These are phyloP conservation scores for Ciona savignyi DNA, from an alignment of 23 tunicate genomes.

Conservation along the genomic window DNA sequence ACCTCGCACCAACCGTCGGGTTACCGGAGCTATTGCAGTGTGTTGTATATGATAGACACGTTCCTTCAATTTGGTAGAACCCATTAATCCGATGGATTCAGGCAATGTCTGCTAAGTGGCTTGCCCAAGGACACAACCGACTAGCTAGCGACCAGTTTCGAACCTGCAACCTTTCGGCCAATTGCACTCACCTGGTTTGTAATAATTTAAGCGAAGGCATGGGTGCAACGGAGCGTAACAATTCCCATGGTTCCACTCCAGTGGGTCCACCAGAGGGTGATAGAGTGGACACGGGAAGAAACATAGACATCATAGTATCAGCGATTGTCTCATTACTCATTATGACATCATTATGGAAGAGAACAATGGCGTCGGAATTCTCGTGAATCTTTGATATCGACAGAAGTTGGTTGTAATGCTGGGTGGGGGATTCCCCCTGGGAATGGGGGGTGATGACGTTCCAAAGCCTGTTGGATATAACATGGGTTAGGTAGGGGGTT, in stretches of 20 bases:
- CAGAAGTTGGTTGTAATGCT: constrained; percentile 74
- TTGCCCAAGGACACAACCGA: too few relatives aligned
- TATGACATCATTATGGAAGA: constrained; percentile 65
- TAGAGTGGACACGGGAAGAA: constrained; percentile 49
- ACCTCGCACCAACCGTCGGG: too few relatives aligned
- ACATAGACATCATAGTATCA: constrained; percentile 26
- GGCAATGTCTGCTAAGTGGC: too few relatives aligned
- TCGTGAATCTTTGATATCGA: constrained; percentile 54
- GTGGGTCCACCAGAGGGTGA: constrained; percentile 38
- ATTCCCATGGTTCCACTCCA: constrained; percentile 89
- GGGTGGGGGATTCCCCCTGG: constrained; percentile 77
- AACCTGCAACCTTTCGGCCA: too few relatives aligned
- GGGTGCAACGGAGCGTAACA: constrained; percentile 72
- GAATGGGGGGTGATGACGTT: constrained; percentile 51
- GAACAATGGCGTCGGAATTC: constrained; percentile 59
- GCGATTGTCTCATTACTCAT: constrained; percentile 52
- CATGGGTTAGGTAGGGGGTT: too few relatives aligned
- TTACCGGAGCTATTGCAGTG: too few relatives aligned
- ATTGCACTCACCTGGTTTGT: constrained; percentile 49
- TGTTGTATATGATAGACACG: too few relatives aligned
- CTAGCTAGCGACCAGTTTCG: too few relatives aligned
- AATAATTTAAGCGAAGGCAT: constrained; percentile 63
- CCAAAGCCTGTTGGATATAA: constrained; percentile 32
- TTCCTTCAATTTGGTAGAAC: too few relatives aligned
- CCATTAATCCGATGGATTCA: too few relatives aligned